Evolutionary conservation across 2,113 vertebrate genomes (phyloP).

Genomic region (Neotoma lepida): DNA sequence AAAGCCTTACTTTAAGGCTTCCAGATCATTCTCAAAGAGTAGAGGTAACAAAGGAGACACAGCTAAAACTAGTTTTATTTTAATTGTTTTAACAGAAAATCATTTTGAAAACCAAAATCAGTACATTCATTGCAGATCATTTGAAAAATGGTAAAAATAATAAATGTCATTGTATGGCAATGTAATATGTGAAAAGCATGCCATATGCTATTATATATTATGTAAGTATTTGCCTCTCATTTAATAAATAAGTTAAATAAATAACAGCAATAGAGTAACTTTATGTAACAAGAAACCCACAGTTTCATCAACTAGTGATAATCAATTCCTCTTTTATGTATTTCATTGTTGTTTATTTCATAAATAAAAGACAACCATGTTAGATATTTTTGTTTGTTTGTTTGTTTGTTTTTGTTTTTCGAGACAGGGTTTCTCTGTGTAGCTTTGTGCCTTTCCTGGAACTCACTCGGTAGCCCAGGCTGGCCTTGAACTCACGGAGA

Average conservation of each 20-base stretch:
- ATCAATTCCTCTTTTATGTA: constrained; percentile 5
- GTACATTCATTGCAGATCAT: neutral
- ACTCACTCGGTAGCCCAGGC: too few species aligned
- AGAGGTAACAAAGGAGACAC: neutral
- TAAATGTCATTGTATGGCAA: neutral
- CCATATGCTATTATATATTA: neutral
- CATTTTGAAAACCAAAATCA: constrained; percentile 25
- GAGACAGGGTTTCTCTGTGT: too few species aligned
- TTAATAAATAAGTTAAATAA: constrained; percentile 16
- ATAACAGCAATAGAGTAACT: neutral
- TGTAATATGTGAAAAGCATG: neutral
- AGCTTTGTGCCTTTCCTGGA: too few species aligned
- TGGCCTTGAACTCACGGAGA: too few species aligned
- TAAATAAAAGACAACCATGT: neutral
- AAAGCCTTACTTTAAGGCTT: neutral
- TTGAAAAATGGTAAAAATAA: constrained; percentile 22
- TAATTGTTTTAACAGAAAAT: constrained; percentile 27
- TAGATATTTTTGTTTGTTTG: too few species aligned
- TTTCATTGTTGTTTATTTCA: neutral
- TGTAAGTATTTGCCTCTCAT: neutral
- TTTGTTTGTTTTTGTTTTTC: too few species aligned
- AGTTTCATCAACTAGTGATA: neutral
- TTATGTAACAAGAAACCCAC: neutral
- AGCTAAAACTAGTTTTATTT: neutral
- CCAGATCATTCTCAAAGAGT: neutral